These are phyloP conservation scores for Pheosia tremula DNA, from an alignment of 2,888 invertebrate genomes.

Conservation along the genomic window DNA sequence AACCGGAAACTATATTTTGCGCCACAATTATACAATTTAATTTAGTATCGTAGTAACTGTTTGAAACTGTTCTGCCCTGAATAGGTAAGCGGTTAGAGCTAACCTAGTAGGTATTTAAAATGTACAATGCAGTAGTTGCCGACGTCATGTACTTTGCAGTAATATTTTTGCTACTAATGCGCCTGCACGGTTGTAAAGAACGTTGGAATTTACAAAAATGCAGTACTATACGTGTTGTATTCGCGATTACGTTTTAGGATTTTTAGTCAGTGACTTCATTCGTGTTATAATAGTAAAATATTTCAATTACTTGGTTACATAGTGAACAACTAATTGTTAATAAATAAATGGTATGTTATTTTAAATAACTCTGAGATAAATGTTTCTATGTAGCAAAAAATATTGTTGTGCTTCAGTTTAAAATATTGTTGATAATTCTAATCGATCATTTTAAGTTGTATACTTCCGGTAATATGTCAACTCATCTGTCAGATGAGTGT, in stretches of 20 bases:
- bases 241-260: slow-evolving; percentile 55
- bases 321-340: slow-evolving; percentile 3
- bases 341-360: slow-evolving; percentile 50
- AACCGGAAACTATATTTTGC: slow-evolving; percentile 5
- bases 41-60: slow-evolving; percentile 28
- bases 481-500: no score
- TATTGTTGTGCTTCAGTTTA: no score
- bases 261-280: slow-evolving; percentile 42
- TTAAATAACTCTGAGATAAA: not conserved
- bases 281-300: slow-evolving; percentile 18
- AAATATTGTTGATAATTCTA: no score
- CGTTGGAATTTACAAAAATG: slow-evolving; percentile 73
- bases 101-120: slow-evolving; percentile 74
- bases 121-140: slow-evolving; percentile 80
- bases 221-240: slow-evolving; percentile 63
- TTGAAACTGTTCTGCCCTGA: slow-evolving; percentile 56
- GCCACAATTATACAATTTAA: slow-evolving; percentile 14
- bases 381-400: not conserved
- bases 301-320: slow-evolving; percentile 42
- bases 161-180: slow-evolving; percentile 81
- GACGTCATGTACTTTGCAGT: slow-evolving; percentile 83
- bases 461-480: no score
- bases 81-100: slow-evolving; percentile 69
- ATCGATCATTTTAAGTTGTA: no score
- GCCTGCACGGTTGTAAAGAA: slow-evolving; percentile 74